These are phyloP conservation scores for Nibea coibor DNA, from an alignment of 2,113 vertebrate genomes.

Conservation along the genomic window DNA sequence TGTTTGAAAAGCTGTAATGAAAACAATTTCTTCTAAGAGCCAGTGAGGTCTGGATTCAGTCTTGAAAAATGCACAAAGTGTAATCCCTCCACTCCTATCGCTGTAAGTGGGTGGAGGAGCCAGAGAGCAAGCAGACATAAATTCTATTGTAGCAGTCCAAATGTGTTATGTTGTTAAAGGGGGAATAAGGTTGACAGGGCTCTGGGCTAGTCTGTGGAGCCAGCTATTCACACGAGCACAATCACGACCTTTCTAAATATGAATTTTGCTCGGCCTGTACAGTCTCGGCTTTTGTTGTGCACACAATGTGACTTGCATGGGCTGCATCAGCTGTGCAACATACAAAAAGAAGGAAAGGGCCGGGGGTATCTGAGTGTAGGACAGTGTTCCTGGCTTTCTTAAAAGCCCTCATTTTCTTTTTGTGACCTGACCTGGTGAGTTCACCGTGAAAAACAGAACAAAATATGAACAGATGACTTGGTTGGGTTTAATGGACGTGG, in stretches of 20 bases:
- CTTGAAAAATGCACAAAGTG: conserved; percentile 37
- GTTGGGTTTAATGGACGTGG: background rate
- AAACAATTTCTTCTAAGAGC: conserved; percentile 61
- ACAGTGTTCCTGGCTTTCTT: conserved; percentile 52
- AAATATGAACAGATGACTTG: background rate
- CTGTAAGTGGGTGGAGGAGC: conserved; percentile 35
- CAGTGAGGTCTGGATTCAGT: conserved; percentile 44
- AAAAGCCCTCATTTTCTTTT: conserved; percentile 45
- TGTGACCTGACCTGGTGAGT: conserved; percentile 9
- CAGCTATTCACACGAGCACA: conserved; percentile 71
- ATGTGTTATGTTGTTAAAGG: conserved; percentile 59
- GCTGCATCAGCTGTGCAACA: conserved; percentile 18
- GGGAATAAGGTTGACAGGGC: conserved; percentile 67
- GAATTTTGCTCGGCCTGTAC: conserved; percentile 54
- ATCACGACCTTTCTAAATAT: conserved; percentile 75
- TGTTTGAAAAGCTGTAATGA: conserved; percentile 63
- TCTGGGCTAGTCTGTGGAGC: conserved; percentile 52
- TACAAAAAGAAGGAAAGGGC: conserved; percentile 57
- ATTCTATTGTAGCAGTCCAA: conserved; percentile 63
- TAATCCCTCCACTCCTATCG: conserved; percentile 47
- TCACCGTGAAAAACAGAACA: background rate
- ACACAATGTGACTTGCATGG: conserved; percentile 64
- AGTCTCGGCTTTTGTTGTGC: conserved; percentile 69
- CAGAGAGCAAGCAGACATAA: conserved; percentile 40
- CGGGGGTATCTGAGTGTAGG: conserved; percentile 33